A percentile compares a stretch with the other conserved stretches of the same genome.
Evolutionary conservation across 2,888 invertebrate species (phyloP).

Genomic region (Dermolepida albohirtum): DNA sequence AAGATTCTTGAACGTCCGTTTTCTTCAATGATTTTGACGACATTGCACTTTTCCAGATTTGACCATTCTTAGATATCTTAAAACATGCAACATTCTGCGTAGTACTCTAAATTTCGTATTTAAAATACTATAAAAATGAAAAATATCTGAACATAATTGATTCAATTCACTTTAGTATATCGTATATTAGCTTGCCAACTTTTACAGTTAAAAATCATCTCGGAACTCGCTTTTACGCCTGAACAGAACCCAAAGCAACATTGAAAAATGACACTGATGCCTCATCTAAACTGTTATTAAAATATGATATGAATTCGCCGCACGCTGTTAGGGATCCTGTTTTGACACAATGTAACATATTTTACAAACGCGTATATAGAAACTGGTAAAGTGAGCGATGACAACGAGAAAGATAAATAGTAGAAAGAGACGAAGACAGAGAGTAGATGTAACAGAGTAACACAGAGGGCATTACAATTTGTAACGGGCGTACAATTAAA

Average conservation of each 20-base stretch:
- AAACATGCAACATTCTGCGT: too few relatives aligned
- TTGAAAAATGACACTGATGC: conserved; percentile 5
- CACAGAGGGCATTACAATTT: conserved; percentile 55
- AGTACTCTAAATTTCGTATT: too few relatives aligned
- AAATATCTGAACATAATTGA: conserved; percentile 5
- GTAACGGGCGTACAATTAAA: conserved; percentile 58
- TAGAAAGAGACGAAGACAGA: conserved; percentile 1
- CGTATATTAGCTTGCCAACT: too few relatives aligned
- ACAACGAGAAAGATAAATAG: conserved; percentile 49
- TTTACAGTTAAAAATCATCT: too few relatives aligned
- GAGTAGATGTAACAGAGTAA: conserved; percentile 18
- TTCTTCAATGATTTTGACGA: too few relatives aligned
- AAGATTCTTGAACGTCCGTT: too few relatives aligned
- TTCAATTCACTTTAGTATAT: neutral
- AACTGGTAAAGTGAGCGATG: conserved; percentile 4
- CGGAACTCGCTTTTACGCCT: neutral
- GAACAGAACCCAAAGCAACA: conserved; percentile 4
- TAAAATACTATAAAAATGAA: too few relatives aligned
- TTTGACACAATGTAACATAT: conserved; percentile 1
- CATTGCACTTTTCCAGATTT: too few relatives aligned
- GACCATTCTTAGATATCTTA: too few relatives aligned
- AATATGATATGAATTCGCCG: conserved; percentile 17
- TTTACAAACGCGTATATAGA: neutral
- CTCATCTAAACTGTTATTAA: conserved; percentile 14
- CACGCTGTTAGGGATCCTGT: neutral